Percentiles rank a stretch among this genome's conserved stretches.
Conservation (phyloP, 2,888 invertebrate species). For the Euphydryas editha region DNA sequence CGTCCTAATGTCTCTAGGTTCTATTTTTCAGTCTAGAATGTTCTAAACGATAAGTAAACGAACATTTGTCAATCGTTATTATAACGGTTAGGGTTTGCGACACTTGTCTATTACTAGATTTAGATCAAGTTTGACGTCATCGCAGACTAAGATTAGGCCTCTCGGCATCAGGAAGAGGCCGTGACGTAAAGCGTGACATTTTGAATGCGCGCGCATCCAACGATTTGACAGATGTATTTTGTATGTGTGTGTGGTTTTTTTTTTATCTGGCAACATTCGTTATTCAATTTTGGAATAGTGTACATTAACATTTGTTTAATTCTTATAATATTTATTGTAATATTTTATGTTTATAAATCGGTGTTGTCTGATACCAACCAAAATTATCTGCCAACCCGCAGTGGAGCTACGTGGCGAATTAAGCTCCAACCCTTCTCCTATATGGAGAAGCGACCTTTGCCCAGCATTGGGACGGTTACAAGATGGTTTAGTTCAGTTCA, state of each 20-base stretch:
- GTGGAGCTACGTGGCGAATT: too few relatives aligned
- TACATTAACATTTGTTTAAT: neutral
- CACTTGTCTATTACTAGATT: conserved; percentile 52
- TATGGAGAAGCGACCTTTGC: too few relatives aligned
- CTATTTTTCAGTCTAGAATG: neutral
- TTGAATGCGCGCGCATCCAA: conserved; percentile 32
- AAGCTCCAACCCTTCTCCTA: too few relatives aligned
- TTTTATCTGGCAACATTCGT: neutral
- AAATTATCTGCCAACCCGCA: too few relatives aligned
- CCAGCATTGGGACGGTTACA: too few relatives aligned
- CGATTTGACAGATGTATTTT: conserved; percentile 8
- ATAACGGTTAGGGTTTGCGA: conserved; percentile 22
- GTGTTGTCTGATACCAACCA: too few relatives aligned
- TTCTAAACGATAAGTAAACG: neutral
- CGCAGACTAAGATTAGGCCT: conserved; percentile 52
- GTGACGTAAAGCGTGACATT: conserved; percentile 65
- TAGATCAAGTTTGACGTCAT: conserved; percentile 65
- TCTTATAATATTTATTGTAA: neutral
- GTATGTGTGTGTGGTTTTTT: neutral
- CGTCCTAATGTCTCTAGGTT: too few relatives aligned
- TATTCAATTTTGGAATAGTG: neutral
- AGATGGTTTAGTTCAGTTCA: too few relatives aligned
- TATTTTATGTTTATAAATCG: too few relatives aligned
- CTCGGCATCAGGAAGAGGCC: conserved; percentile 61
- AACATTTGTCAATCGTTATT: neutral